Evolutionary conservation across 2,888 invertebrate genomes (phyloP), one percentile per base, ranked within the genome.

Genomic region (Ochlodes sylvanus): DNA sequence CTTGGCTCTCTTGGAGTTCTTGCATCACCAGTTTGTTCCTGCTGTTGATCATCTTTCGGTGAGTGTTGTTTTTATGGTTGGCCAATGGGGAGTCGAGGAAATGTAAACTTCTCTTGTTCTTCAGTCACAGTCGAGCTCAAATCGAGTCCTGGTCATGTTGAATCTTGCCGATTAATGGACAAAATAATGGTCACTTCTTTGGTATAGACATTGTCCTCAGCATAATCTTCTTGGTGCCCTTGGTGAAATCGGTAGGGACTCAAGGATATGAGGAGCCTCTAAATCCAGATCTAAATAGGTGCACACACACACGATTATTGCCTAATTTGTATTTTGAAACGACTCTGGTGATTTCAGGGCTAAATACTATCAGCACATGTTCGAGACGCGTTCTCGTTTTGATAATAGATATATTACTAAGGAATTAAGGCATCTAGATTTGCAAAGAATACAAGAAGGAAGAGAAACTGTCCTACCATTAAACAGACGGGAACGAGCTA

Each of bases 331-430:
- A 12, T 12, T 52, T 21, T 12, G 6, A 38, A 38, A 14, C 19
- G 0, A 10, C 10, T 14, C 21, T 21, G 14, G 2, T 3, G 5
- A 6, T 82, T 85, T 38, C 79, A 97, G 97, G 78, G 96, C 96
- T 0, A 90, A 95, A 71, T 93, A 95, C 74, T 97, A 97, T 79
- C 95, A 96, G 75, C 91, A 95, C 74, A 96, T 95, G 87, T 97
- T 95, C 83, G 87, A 96, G 76, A 95, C 95, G 0, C 94, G 94
- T 69, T 95, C 95, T 10, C 92, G 94, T 3, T 97, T 95, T 77
- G 96, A 97, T 79, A 97, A 97, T 79, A 90, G 94, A 12, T 97
- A 95, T 77, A 91, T 97, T 0, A 96, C 95, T 0, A 90, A 94
- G 68, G 94, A 96, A 73, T 93, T 97, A 56, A 87, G 95, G 0